Percentiles rank a stretch among this genome's conserved stretches.
Conservation (phyloP, 2,797 vertebrate genomes). For the Pelobates cultripes region DNA sequence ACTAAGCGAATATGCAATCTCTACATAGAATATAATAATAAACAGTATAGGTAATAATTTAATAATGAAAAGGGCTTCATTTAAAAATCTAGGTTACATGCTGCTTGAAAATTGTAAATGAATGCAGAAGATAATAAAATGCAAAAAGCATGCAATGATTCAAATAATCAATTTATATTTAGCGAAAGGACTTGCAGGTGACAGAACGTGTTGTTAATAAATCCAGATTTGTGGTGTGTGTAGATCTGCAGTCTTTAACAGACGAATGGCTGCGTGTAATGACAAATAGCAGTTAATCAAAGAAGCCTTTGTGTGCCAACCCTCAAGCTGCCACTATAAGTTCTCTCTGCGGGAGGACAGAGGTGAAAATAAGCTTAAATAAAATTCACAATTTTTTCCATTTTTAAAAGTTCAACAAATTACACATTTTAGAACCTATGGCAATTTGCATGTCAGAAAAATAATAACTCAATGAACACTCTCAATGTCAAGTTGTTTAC, state of each 20-base stretch:
- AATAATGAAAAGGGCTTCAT: not conserved
- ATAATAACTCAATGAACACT: too few species aligned
- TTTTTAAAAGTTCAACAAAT: too few species aligned
- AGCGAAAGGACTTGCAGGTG: conserved; percentile 6
- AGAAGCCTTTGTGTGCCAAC: not conserved
- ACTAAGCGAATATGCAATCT: too few species aligned
- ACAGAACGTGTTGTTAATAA: not conserved
- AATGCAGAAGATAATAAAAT: not conserved
- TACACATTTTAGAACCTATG: too few species aligned
- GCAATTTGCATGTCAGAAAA: too few species aligned
- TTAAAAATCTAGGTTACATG: not conserved
- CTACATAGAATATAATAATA: too few species aligned
- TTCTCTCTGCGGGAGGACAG: not conserved
- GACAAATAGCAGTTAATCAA: conserved; percentile 9
- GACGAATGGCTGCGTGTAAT: not conserved
- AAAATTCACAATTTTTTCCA: not conserved
- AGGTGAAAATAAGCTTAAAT: not conserved
- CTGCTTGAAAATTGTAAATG: not conserved
- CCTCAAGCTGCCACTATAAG: not conserved
- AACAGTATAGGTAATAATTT: too few species aligned
- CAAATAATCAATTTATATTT: conserved; percentile 2
- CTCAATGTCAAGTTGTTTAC: too few species aligned
- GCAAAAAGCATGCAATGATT: not conserved
- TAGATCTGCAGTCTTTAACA: not conserved
- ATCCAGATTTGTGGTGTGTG: conserved; percentile 7